Evolutionary conservation across 1,140 invertebrate genomes (phyloP), one percentile per base, ranked within the genome.

Genomic region (Macrotrachela quadricornifera): DNA sequence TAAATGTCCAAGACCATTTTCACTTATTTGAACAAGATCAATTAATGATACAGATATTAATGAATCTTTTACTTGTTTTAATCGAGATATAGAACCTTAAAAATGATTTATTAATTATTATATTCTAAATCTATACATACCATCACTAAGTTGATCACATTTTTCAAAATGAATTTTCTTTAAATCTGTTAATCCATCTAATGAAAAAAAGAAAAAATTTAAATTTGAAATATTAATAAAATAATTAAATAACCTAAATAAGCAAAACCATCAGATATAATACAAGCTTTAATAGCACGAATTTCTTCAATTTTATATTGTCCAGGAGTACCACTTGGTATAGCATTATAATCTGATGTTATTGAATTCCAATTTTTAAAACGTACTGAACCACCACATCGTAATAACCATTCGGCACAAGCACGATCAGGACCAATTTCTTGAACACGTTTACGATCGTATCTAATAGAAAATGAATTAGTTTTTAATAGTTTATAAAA

Each of bases 391-490:
- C 80, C 84, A 12, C 84, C 84, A 71, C 83, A 84, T 61, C 77
- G 69, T 44, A 85, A 64, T 12, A 88, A 71, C 86, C 85, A 90
- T 71, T 90, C 85, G 6, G 85, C 82, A 72, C 83, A 86, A n/a
- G 80, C 80, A 61, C 79, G 63, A 65, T 90, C 83, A 6, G 84
- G 76, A 1, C 85, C 85, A 54, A 85, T 73, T 59, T 74, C 65
- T 64, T 79, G 76, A 36, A 84, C 74, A 58, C 83, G 68, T 9
- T 75, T 69, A 30, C 69, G 58, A 64, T 83, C 81, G 51, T 79
- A 75, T 70, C 73, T 81, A 74, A n/a, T n/a, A n/a, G n/a, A n/a
- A n/a, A n/a, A n/a, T n/a, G n/a, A n/a, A n/a, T n/a, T n/a, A n/a
- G n/a, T n/a, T n/a, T n/a, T n/a, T n/a, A n/a, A n/a, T n/a, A n/a